Evolutionary conservation across 2,113 vertebrate species (phyloP), one percentile per base, ranked within the genome.

Genomic region (Scomber scombrus): DNA sequence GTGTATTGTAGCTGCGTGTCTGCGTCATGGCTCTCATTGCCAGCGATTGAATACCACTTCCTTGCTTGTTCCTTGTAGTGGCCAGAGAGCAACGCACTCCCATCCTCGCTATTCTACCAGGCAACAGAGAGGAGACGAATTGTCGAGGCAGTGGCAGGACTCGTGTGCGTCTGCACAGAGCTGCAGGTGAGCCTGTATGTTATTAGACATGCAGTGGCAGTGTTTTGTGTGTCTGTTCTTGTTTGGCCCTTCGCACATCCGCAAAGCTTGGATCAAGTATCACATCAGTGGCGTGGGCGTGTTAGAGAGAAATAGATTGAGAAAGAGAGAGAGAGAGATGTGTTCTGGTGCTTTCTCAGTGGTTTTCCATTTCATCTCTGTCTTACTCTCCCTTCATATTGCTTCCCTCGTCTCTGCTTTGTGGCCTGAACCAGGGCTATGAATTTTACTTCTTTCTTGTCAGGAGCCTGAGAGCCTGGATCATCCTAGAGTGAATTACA

Each of bases 31-130:
- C 86, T 80, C 61, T 77, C 74, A 40, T 49, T 86, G 81, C 70
- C 87, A 78, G 74, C 78, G 18, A 82, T n/a, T 82, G 71, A 90
- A 78, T 78, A 61, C 61, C 76, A 71, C 91, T 92, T 91, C 79
- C 69, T 70, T 80, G 61, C 64, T 81, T 72, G 78, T 72, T 47
- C 56, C 43, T 63, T 21, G 61, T 82, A 78, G 82, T 50, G 68
- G 60, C 68, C n/a, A 80, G 57, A 87, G 64, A 71, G 66, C 64
- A 52, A 26, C 64, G 12, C 40, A 52, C 23, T 0, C 4, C 60
- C 52, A 46, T 67, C 63, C 56, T 55, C 49, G 8, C 43, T n/a
- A 1, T 31, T 68, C 61, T 56, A 31, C 62, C 10, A 3, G 69
- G 72, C 19, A 45, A 40, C 56, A 14, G 64, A 71, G 62, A 61